A percentile compares a stretch with the other conserved stretches of the same genome.
These are phyloP conservation scores for Poecile atricapillus DNA, from an alignment of 2,113 vertebrate species.

Conservation along the genomic window DNA sequence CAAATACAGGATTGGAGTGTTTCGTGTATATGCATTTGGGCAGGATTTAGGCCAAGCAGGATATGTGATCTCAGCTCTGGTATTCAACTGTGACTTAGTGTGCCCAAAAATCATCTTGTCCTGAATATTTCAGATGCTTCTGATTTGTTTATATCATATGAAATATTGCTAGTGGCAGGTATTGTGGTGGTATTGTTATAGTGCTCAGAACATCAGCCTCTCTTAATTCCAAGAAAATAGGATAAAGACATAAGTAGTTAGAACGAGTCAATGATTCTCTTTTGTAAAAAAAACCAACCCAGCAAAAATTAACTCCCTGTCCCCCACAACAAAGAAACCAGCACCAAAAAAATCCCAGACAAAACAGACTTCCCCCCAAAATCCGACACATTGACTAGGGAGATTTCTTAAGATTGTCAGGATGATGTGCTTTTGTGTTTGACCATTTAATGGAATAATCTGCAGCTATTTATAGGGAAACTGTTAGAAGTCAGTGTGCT, in stretches of 20 bases:
- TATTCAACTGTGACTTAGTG: not conserved
- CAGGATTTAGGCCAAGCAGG: not conserved
- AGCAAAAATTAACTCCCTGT: not conserved
- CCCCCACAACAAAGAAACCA: not conserved
- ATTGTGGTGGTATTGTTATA: not conserved
- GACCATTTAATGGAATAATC: not conserved
- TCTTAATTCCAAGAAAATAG: not conserved
- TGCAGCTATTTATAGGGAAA: not conserved
- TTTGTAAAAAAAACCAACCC: not conserved
- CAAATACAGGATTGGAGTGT: not conserved
- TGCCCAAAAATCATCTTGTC: not conserved
- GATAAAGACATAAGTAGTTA: not conserved
- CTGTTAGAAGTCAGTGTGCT: not conserved
- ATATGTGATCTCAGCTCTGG: not conserved
- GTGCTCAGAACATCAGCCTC: not conserved
- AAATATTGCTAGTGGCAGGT: constrained; percentile 23
- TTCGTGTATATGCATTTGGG: not conserved
- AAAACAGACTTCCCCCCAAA: not conserved
- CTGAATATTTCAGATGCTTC: constrained; percentile 52
- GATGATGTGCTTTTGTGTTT: not conserved
- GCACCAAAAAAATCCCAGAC: not conserved
- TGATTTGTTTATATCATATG: not conserved
- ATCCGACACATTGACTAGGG: not conserved
- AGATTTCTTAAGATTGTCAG: not conserved
- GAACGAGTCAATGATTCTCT: not conserved